phyloP scores from a whole-genome alignment of 2,113 vertebrate genomes.

The Neopipo cinnamomea region DNA sequence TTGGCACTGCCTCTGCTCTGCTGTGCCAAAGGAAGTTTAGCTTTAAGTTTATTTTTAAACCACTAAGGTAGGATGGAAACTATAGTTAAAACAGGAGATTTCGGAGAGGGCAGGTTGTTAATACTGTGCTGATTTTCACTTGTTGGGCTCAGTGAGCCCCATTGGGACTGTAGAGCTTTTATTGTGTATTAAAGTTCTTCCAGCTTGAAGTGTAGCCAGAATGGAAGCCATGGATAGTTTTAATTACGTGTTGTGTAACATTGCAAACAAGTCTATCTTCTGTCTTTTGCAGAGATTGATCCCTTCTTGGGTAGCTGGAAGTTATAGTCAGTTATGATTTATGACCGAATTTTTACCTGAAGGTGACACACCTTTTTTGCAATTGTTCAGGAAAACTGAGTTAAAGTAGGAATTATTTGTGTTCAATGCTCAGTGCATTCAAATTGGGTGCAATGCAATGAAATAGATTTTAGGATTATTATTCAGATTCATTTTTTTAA shows the following conservation, averaged over 20 bases:
- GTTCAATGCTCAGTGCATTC: background rate
- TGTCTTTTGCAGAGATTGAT: background rate
- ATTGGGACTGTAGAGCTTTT: background rate
- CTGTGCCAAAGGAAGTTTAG: background rate
- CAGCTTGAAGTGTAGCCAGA: fast-evolving
- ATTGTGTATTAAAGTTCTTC: background rate
- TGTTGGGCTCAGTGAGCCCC: background rate
- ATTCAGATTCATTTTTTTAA: background rate
- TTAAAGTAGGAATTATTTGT: background rate
- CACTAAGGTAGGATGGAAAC: background rate
- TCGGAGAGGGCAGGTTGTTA: background rate
- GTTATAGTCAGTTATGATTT: background rate
- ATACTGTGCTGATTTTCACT: background rate
- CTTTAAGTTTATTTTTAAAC: background rate
- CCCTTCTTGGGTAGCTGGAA: background rate
- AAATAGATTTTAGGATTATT: background rate
- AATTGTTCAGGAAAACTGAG: background rate
- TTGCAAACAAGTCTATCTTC: background rate
- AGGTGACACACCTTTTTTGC: background rate
- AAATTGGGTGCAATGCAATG: background rate
- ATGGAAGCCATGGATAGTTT: background rate
- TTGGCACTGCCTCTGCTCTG: background rate
- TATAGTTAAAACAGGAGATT: background rate
- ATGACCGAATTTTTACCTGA: background rate
- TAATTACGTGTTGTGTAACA: background rate